Evolutionary conservation across 2,113 vertebrate genomes (phyloP).

Genomic region (Montifringilla adamsi): DNA sequence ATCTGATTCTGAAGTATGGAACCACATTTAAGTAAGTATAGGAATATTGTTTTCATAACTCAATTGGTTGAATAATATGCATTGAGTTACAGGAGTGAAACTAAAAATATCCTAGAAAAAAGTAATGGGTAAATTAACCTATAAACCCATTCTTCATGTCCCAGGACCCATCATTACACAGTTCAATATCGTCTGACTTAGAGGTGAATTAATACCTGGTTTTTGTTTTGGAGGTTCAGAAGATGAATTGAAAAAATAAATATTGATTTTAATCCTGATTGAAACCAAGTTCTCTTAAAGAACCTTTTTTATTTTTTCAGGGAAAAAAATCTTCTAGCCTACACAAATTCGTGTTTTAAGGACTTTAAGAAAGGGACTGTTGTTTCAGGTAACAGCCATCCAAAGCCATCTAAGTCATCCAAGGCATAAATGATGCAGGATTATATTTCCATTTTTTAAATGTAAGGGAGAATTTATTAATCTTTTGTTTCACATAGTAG

Average conservation of each 20-base stretch:
- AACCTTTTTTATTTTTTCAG: not conserved
- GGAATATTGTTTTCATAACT: not conserved
- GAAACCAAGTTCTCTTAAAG: not conserved
- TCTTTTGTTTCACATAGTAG: not conserved
- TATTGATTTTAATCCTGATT: not conserved
- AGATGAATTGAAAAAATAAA: not conserved
- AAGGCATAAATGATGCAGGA: not conserved
- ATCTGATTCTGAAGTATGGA: not conserved
- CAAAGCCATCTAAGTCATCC: not conserved
- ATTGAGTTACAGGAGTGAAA: not conserved
- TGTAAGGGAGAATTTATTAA: not conserved
- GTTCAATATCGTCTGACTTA: not conserved
- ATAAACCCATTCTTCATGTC: not conserved
- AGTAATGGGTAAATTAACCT: not conserved
- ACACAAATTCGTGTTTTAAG: rapidly evolving
- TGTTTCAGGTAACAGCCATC: not conserved
- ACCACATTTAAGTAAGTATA: not conserved
- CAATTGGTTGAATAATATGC: not conserved
- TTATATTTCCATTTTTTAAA: not conserved
- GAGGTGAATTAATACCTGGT: not conserved
- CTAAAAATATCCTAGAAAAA: not conserved
- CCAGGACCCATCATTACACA: not conserved
- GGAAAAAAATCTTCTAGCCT: not conserved
- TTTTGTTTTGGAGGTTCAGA: not conserved
- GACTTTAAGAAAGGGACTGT: not conserved